A percentile compares a stretch with the other conserved stretches of the same genome.
Evolutionary conservation across 2,888 invertebrate species (phyloP).

Genomic region (Atethmia centrago): DNA sequence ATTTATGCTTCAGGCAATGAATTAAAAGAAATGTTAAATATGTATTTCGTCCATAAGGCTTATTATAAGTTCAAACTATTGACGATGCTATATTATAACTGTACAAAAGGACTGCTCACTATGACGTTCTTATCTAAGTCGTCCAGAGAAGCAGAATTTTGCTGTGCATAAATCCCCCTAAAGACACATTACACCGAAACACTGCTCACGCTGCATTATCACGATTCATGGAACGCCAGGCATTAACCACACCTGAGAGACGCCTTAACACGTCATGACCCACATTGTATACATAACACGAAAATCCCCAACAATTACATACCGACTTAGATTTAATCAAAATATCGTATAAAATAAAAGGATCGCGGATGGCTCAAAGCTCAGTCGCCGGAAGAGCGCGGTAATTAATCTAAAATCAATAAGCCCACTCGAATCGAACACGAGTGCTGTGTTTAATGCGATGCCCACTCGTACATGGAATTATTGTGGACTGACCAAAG

Average conservation of each 20-base stretch:
- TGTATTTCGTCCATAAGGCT: background rate
- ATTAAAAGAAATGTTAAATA: background rate
- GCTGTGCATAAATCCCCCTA: background rate
- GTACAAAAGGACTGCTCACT: no score
- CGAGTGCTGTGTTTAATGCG: conserved; percentile 56
- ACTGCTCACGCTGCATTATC: background rate
- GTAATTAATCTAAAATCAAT: conserved; percentile 75
- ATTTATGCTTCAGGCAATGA: background rate
- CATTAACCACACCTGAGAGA: conserved; percentile 6
- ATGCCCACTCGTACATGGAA: conserved; percentile 47
- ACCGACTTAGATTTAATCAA: conserved; percentile 45
- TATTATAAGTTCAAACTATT: background rate
- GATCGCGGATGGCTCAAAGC: conserved; percentile 44
- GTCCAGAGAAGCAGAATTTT: background rate
- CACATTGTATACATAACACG: background rate
- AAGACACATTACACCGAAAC: background rate
- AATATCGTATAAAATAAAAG: conserved; percentile 52
- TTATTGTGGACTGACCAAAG: conserved; percentile 41
- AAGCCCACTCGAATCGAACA: conserved; percentile 53
- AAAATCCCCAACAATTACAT: conserved; percentile 25
- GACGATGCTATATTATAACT: no score
- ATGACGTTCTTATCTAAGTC: background rate
- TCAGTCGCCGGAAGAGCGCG: conserved; percentile 50
- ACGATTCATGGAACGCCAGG: background rate
- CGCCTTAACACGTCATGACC: background rate